phyloP scores from a whole-genome alignment of 2,113 vertebrate species.

The Crotalus helleri region DNA sequence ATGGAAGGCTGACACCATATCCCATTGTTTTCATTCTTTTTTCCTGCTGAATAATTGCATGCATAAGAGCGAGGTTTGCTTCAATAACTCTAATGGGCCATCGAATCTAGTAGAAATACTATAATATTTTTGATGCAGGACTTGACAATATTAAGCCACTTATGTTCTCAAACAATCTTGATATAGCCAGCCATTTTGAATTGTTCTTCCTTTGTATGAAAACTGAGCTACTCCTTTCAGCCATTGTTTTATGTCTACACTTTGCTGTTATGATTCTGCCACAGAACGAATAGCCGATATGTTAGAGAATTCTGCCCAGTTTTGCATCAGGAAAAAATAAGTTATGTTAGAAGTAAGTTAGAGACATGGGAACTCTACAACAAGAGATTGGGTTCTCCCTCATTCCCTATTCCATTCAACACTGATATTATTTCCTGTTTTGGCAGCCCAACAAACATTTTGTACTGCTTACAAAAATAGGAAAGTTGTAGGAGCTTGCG shows the following conservation, averaged over 20 bases:
- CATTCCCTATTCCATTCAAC: neutral
- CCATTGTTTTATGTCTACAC: neutral
- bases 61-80: neutral
- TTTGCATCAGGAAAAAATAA: neutral
- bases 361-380: neutral
- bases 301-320: neutral
- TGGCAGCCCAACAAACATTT: neutral
- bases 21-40: accelerated
- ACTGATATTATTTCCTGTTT: neutral
- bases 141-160: neutral
- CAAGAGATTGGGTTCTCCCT: neutral
- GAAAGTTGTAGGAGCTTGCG: neutral
- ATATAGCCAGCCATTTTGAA: accelerated
- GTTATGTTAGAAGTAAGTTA: neutral
- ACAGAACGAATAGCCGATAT: neutral
- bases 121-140: neutral
- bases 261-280: neutral
- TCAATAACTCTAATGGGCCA: neutral
- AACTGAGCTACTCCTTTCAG: neutral
- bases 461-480: neutral
- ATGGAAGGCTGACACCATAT: neutral
- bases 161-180: neutral
- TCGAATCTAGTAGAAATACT: neutral
- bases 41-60: neutral
- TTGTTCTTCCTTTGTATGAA: neutral